Base-by-base conservation (phyloP, 1,140 invertebrate species). In the Fragariocoptes setiger region DNA sequence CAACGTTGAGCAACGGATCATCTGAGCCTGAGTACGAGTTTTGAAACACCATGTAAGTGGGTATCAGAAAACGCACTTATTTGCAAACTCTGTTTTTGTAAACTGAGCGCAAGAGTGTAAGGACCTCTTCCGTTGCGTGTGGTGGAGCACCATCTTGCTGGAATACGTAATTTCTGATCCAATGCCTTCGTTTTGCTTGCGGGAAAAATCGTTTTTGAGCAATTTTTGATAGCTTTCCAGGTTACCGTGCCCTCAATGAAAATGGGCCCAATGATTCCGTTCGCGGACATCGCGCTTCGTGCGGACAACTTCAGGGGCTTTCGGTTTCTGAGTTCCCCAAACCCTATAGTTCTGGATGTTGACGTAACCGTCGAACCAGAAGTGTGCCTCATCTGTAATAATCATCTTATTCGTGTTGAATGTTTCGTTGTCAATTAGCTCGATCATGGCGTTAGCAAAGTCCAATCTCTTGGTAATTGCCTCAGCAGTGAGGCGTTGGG, bases 301-400 rank as follows among this genome's bases (percentile, higher is more conserved):
- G 42, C 46, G 20, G 21, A 35, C 14, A 42, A 20, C 21, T 42
- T 36, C 3, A 21, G 37, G 13, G 43, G 41, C 40, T 44, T 43
- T 13, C 13, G 42, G 45, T 16, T 39, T 39, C 19, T 16, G 25
- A 2, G 15, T 20, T 22, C 39, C 19, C 45, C 38, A 46, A 21
- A 35, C 18, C n/a, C 42, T 37, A 8, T 31, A 37, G 38, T 46
- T 46, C 37, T 46, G 38, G 17, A 19, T 41, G 25, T 44, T 46
- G 2, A 35, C 35, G 13, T 40, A 40, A 12, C 42, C 38, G 16
- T 19, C 16, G 5, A 44, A 18, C 13, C 16, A 13, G 35, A 46
- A 43, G 21, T 40, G 37, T 4, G 41, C 37, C 35, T 46, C 42
- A 36, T 46, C 45, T n/a, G 39, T 40, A 16, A 47, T 44, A 25